Percentiles rank a stretch among this genome's conserved stretches.
phyloP scores from a whole-genome alignment of 1,140 invertebrate species.

The Stenopsyche tienmushanensis region DNA sequence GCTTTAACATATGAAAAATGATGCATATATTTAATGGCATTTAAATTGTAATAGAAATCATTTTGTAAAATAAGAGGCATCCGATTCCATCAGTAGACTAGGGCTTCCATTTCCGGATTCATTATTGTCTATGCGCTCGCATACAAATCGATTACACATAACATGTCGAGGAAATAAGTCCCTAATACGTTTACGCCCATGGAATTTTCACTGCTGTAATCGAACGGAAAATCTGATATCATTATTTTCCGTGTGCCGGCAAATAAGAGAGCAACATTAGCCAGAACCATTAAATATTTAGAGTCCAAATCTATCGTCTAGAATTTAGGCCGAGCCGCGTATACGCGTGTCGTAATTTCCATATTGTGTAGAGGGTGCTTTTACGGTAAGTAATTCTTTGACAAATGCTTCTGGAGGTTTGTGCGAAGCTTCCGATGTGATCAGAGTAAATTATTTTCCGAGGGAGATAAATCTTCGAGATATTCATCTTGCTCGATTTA shows the following conservation, averaged over 20 bases:
- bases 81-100: neutral
- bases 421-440: no score
- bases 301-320: neutral
- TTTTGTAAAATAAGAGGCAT: neutral
- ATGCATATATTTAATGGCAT: neutral
- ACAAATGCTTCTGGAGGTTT: no score
- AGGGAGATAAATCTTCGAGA: no score
- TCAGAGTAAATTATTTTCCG: no score
- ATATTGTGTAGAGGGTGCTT: neutral
- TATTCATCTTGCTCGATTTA: no score
- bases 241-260: neutral
- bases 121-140: no score
- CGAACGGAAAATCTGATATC: neutral
- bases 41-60: neutral
- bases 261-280: neutral
- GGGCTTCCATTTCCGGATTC: neutral
- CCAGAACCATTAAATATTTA: neutral
- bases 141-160: neutral
- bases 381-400: neutral
- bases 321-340: neutral
- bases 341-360: neutral
- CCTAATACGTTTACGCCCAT: neutral
- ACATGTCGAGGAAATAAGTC: neutral
- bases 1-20: no score
- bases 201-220: neutral